Base-by-base conservation (phyloP, 1,140 invertebrate species). In the Meteorus sp. region DNA sequence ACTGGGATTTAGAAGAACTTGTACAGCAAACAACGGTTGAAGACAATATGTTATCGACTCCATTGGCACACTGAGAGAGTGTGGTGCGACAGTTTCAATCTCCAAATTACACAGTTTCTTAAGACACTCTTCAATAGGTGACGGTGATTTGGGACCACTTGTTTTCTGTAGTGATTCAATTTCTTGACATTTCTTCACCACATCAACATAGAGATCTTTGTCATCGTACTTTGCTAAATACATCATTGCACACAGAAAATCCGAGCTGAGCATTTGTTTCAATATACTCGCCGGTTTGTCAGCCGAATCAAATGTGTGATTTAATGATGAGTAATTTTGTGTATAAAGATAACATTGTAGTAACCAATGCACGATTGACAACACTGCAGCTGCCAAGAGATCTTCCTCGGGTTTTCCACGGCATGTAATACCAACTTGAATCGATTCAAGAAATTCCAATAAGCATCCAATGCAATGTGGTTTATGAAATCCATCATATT, bases 401-500 rank as follows among this genome's bases (percentile, higher is more conserved):
- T 89, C 86, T 78, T 94, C 91, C 74, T 94, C 92, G 23, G 89
- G 85, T 76, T 93, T 93, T 9, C 89, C 89, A 51, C 89, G 84
- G 66, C 80, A 86, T 6, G 85, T 87, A 31, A 88, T 84, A 50
- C 82, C 84, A 67, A 88, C 84, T 64, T 92, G 85, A 63, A 94
- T 91, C 25, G 85, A 86, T 74, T 93, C 88, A 8, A 96, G 77
- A 61, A 97, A 91, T 66, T 95, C 92, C 43, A 97, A 74, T 3
- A 97, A 78, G 62, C 91, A 91, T 1, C 89, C 81, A 27, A 96
- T 87, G 76, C 94, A 97, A 73, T 94, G 91, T 1, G 92, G 89
- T 74, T 95, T 94, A 63, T 90, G 87, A 67, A 93, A 89, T 35
- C 91, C 88, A 66, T 93, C 90, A 77, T 93, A 96, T 80, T 94